A percentile compares a stretch with the other conserved stretches of the same genome.
phyloP scores from a whole-genome alignment of 53 echinoderm and acorn worm genomes.

The Glandiceps talaboti region DNA sequence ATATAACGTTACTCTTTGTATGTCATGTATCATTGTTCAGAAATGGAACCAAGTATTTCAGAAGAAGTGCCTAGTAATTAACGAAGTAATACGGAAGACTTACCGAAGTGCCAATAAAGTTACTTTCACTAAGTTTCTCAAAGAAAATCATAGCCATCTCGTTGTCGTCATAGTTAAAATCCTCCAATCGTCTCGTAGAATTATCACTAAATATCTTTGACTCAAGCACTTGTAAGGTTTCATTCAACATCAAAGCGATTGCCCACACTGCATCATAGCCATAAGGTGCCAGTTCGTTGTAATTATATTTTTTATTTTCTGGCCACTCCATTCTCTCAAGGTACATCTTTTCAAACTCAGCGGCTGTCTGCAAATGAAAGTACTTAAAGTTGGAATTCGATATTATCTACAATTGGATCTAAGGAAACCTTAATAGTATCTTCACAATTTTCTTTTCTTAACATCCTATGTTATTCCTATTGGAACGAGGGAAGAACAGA shows the following conservation, averaged over 20 bases:
- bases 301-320: slow-evolving; percentile 20
- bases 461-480: too few species aligned
- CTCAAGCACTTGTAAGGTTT: slow-evolving; percentile 12
- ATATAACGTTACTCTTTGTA: too few species aligned
- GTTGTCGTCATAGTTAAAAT: slow-evolving; percentile 46
- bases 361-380: slow-evolving; percentile 39
- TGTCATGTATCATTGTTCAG: too few species aligned
- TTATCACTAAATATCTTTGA: slow-evolving; percentile 23
- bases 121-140: slow-evolving; percentile 9
- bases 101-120: slow-evolving; percentile 49
- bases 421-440: too few species aligned
- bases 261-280: slow-evolving; percentile 44
- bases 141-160: slow-evolving; percentile 47
- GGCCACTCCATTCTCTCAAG: slow-evolving; percentile 28
- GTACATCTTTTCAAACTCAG: slow-evolving; percentile 18
- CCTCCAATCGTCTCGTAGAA: slow-evolving; percentile 27
- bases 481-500: too few species aligned
- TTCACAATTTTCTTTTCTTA: too few species aligned
- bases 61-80: too few species aligned
- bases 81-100: too few species aligned
- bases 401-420: neutral
- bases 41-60: too few species aligned
- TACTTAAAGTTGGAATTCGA: too few species aligned
- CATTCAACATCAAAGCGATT: slow-evolving; percentile 27
- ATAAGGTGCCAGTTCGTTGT: slow-evolving; percentile 35